A percentile compares a stretch with the other conserved stretches of the same genome.
Conservation (phyloP, 2,888 invertebrate species). For the Caenorhabditis becei region DNA sequence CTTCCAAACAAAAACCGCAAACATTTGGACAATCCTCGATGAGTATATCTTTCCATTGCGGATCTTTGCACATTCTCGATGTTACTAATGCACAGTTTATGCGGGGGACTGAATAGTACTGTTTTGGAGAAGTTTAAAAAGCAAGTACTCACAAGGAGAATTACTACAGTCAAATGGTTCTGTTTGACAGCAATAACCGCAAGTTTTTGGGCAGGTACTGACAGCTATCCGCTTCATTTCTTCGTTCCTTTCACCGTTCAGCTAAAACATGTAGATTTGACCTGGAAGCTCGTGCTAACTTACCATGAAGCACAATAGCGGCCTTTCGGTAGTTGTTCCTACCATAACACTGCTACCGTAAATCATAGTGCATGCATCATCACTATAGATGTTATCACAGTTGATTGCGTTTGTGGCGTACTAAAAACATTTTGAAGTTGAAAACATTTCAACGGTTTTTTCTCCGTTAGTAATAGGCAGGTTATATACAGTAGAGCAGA, state of each 20-base stretch:
- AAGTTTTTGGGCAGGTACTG: slow-evolving; percentile 63
- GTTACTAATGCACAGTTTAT: slow-evolving; percentile 62
- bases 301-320: slow-evolving; percentile 56
- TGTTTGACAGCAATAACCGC: slow-evolving; percentile 65
- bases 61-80: slow-evolving; percentile 60
- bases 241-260: slow-evolving; percentile 56
- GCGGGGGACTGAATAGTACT: slow-evolving; percentile 56
- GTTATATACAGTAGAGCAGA: no score
- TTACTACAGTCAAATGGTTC: slow-evolving; percentile 60
- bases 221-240: slow-evolving; percentile 58
- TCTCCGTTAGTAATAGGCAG: no score
- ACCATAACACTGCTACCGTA: slow-evolving; percentile 57
- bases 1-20: slow-evolving; percentile 64
- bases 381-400: slow-evolving; percentile 65
- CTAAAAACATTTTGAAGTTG: slow-evolving; percentile 34
- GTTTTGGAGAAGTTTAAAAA: not conserved
- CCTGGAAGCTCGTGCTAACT: not conserved
- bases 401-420: slow-evolving; percentile 61
- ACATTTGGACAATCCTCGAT: slow-evolving; percentile 65
- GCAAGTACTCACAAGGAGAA: slow-evolving; percentile 43
- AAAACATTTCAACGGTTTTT: no score
- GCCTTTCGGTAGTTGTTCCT: slow-evolving; percentile 41
- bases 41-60: slow-evolving; percentile 62
- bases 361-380: slow-evolving; percentile 61
- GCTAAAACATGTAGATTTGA: slow-evolving; percentile 31